Evolutionary conservation across 2,113 vertebrate species (phyloP).

Genomic region (Cyanoramphus novaezelandiae): DNA sequence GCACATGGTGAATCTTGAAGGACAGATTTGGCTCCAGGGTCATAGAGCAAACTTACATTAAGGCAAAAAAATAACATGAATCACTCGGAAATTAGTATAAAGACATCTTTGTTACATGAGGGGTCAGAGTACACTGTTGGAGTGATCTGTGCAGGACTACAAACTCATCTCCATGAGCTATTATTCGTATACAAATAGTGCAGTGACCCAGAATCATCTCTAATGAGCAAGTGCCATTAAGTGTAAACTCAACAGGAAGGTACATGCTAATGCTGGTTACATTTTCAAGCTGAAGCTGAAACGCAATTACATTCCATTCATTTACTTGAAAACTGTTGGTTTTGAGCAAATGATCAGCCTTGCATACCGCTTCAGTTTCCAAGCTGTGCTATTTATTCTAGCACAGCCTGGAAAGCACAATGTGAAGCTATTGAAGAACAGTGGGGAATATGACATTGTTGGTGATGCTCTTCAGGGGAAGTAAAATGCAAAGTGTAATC

Average conservation of each 20-base stretch:
- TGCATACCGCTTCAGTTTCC: neutral
- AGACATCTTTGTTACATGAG: neutral
- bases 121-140: neutral
- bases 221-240: neutral
- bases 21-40: neutral
- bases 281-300: neutral
- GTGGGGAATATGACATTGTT: neutral
- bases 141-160: neutral
- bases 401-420: slow-evolving; percentile 22
- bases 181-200: neutral
- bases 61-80: neutral
- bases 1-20: neutral
- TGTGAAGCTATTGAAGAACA: neutral
- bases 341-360: slow-evolving; percentile 33
- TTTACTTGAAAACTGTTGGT: slow-evolving; percentile 31
- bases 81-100: neutral
- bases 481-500: neutral
- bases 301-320: neutral
- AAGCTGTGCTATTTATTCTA: neutral
- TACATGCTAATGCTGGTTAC: neutral
- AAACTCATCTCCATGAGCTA: neutral
- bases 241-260: neutral
- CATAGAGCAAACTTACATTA: neutral
- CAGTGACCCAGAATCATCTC: neutral
- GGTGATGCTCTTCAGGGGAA: neutral